Conservation (phyloP, 2,113 vertebrate species). For the Triplophysa tibetana region DNA sequence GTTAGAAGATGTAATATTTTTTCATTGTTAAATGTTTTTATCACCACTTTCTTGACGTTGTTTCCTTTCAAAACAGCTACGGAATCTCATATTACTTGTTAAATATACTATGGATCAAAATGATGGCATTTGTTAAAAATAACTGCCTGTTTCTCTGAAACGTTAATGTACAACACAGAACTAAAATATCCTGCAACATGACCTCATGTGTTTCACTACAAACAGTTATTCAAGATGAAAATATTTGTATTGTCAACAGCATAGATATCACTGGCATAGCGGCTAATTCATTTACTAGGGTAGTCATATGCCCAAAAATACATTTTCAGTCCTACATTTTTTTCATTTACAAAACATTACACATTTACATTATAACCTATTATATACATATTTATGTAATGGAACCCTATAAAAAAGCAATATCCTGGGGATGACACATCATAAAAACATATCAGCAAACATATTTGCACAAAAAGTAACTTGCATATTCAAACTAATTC, state of each 20-base stretch:
- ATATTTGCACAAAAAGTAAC: conserved; percentile 6
- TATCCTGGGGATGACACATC: background rate
- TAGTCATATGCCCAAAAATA: background rate
- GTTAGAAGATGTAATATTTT: conserved; percentile 64
- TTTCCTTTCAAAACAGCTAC: conserved; percentile 16
- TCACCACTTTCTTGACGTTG: conserved; percentile 26
- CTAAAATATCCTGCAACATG: background rate
- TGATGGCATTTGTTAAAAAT: background rate
- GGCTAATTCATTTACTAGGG: background rate
- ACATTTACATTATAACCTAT: too few species aligned
- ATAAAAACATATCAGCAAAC: background rate
- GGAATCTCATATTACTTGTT: background rate
- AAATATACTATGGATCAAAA: background rate
- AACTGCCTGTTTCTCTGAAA: background rate
- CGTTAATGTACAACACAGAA: background rate
- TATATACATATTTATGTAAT: too few species aligned
- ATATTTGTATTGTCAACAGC: background rate
- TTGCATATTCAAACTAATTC: background rate
- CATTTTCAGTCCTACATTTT: too few species aligned
- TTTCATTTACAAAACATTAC: background rate
- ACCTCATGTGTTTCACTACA: background rate
- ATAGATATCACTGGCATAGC: background rate
- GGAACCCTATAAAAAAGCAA: background rate
- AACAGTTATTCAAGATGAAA: background rate
- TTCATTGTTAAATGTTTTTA: conserved; percentile 52